Conservation (phyloP, 2,113 vertebrate genomes). For the Tachycineta bicolor region DNA sequence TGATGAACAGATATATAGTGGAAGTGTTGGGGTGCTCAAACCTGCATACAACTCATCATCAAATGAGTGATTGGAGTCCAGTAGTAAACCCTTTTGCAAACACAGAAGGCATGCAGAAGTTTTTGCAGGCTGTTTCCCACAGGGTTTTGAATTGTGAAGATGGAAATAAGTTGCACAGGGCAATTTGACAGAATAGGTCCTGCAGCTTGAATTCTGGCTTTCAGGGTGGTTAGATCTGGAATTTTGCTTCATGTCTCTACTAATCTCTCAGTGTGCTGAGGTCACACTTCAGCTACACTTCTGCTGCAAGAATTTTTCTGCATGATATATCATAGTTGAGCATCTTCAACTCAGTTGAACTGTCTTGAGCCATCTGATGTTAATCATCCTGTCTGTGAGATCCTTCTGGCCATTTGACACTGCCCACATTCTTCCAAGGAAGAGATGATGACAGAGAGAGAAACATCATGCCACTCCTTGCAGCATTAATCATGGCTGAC, state of each 20-base stretch:
- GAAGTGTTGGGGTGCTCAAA: background rate
- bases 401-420: background rate
- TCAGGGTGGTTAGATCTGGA: background rate
- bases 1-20: background rate
- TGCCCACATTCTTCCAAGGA: conserved; percentile 10
- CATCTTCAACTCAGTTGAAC: background rate
- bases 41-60: background rate
- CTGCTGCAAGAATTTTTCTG: background rate
- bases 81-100: background rate
- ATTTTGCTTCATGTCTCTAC: background rate
- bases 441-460: background rate
- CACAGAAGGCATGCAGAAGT: accelerated
- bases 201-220: background rate
- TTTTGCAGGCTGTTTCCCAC: background rate
- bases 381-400: conserved; percentile 10
- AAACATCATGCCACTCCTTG: background rate
- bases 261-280: background rate
- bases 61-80: background rate
- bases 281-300: background rate
- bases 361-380: background rate
- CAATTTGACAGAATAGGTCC: background rate
- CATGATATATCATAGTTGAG: background rate
- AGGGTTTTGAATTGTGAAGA: background rate
- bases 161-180: background rate
- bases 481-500: background rate